phyloP scores from a whole-genome alignment of 92 coral and sea anemone genomes.

The Porites evermanni region DNA sequence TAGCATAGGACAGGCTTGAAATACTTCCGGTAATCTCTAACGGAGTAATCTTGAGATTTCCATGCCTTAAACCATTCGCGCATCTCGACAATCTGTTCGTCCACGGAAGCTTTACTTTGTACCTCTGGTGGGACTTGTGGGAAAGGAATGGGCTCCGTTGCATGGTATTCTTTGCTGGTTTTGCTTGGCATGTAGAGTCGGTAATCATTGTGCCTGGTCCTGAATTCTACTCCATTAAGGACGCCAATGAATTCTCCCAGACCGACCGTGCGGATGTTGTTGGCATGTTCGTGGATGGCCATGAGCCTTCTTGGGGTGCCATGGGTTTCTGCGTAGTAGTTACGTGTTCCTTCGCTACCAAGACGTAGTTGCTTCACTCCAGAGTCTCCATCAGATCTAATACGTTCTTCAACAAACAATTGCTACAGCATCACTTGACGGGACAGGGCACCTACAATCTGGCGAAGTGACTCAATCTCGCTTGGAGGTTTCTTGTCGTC shows the following conservation, averaged over 20 bases:
- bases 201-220: slow-evolving; percentile 92
- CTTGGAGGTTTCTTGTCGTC: not conserved
- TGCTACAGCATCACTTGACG: slow-evolving; percentile 76
- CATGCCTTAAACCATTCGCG: slow-evolving; percentile 94
- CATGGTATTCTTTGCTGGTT: slow-evolving; percentile 62
- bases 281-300: slow-evolving; percentile 85
- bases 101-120: slow-evolving; percentile 42
- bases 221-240: slow-evolving; percentile 88
- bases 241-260: slow-evolving; percentile 85
- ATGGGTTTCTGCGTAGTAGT: slow-evolving; percentile 69
- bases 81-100: slow-evolving; percentile 81
- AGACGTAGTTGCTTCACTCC: slow-evolving; percentile 75
- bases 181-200: slow-evolving; percentile 80
- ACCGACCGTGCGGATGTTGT: slow-evolving; percentile 84
- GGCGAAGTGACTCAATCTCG: slow-evolving; percentile 28
- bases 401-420: slow-evolving; percentile 68
- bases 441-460: slow-evolving; percentile 38
- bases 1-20: slow-evolving; percentile 91
- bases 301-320: slow-evolving; percentile 41
- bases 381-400: slow-evolving; percentile 77
- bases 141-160: slow-evolving; percentile 67
- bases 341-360: slow-evolving; percentile 47
- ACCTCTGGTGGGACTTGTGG: slow-evolving; percentile 59
- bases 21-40: slow-evolving; percentile 82
- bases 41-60: slow-evolving; percentile 69